Percentiles rank a stretch among this genome's conserved stretches.
phyloP scores from a whole-genome alignment of 2,113 vertebrate genomes.

The Megaceryle maxima region DNA sequence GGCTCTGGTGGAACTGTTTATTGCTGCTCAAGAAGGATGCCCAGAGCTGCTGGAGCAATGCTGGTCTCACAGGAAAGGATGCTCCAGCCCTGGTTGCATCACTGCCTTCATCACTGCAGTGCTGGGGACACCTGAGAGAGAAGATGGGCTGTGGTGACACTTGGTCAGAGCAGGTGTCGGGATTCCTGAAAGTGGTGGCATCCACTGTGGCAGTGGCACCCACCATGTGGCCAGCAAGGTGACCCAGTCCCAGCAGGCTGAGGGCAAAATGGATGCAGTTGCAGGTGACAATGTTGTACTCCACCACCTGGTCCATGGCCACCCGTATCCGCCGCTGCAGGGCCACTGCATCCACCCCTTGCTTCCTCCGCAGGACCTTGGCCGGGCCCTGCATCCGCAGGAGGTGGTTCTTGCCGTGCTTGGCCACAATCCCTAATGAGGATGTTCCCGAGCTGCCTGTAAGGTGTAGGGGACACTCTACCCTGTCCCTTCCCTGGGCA shows the following conservation, averaged over 20 bases:
- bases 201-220: background rate
- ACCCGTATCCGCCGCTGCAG: background rate
- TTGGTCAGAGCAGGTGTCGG: rapidly evolving
- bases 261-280: constrained; percentile 54
- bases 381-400: background rate
- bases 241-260: constrained; percentile 26
- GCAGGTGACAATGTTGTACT: background rate
- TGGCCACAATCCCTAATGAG: background rate
- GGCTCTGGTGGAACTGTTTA: background rate
- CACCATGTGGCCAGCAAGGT: background rate
- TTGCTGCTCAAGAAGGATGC: background rate
- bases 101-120: background rate
- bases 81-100: rapidly evolving
- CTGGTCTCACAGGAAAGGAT: rapidly evolving
- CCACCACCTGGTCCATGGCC: background rate
- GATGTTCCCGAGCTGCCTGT: background rate
- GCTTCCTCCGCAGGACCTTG: constrained; percentile 35
- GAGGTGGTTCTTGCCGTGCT: constrained; percentile 29
- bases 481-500: background rate
- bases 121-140: background rate
- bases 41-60: rapidly evolving
- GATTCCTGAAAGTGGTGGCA: background rate
- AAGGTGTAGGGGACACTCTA: rapidly evolving
- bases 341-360: background rate
- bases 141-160: background rate